Percentiles rank a stretch among this genome's conserved stretches.
Evolutionary conservation across 2,797 vertebrate genomes (phyloP).

Genomic region (Mormyrus hasselquistii): DNA sequence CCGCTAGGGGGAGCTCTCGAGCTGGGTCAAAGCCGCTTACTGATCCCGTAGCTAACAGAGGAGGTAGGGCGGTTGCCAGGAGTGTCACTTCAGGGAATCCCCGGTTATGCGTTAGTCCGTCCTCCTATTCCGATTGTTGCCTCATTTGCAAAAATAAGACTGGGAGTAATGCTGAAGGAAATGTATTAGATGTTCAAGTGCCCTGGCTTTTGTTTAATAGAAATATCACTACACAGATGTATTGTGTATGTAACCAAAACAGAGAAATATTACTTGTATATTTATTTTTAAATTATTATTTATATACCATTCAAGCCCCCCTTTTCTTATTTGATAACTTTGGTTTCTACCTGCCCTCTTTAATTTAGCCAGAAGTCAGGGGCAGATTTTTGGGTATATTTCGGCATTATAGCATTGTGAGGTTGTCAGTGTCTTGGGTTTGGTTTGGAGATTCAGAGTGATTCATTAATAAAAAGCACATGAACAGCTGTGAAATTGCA

Average conservation of each 20-base stretch:
- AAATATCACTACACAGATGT: background rate
- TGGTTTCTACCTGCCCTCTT: background rate
- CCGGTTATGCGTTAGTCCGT: background rate
- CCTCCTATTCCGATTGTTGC: background rate
- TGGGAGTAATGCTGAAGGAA: background rate
- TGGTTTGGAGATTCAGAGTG: background rate
- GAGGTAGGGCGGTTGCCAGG: background rate
- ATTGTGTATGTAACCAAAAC: background rate
- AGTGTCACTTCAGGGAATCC: background rate
- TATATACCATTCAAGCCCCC: background rate
- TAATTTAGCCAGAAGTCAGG: background rate
- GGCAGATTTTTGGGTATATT: background rate
- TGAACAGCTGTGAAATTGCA: background rate
- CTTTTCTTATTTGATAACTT: background rate
- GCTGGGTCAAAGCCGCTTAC: background rate
- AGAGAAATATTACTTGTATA: background rate
- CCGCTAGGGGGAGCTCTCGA: conserved; percentile 35
- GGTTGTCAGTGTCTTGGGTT: background rate
- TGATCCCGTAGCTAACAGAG: background rate
- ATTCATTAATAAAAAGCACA: background rate
- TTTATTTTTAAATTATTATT: background rate
- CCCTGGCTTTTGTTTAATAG: background rate
- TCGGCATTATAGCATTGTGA: background rate
- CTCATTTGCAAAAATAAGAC: background rate
- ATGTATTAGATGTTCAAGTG: background rate